Conservation (phyloP, 2,113 vertebrate species). For the Myxocyprinus asiaticus region DNA sequence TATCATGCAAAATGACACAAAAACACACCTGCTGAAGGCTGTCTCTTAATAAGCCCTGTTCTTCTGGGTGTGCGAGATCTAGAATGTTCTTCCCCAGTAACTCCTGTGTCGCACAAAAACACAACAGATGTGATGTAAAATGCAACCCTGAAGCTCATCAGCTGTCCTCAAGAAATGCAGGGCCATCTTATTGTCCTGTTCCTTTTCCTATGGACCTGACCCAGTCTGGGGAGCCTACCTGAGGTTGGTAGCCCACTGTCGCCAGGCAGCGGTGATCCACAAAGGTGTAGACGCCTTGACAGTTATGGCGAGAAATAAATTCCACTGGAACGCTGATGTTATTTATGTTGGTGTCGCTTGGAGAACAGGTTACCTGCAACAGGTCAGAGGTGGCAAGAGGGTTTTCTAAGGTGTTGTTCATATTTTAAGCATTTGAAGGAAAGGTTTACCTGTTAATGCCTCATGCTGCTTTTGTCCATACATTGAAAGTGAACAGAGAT, state of each 20-base stretch:
- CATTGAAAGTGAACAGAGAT: not conserved
- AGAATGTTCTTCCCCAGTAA: constrained; percentile 92
- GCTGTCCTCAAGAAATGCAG: not conserved
- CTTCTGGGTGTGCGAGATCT: constrained; percentile 93
- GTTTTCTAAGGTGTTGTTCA: constrained; percentile 1
- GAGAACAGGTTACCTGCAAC: constrained; percentile 89
- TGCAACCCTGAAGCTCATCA: not conserved
- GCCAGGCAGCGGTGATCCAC: constrained; percentile 92
- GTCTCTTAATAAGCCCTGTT: constrained; percentile 90
- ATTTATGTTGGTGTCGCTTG: constrained; percentile 84
- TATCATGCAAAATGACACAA: not conserved
- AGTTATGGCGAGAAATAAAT: constrained; percentile 95
- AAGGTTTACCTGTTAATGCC: not conserved
- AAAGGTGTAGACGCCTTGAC: constrained; percentile 90
- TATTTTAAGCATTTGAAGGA: not conserved
- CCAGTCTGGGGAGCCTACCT: constrained; percentile 71
- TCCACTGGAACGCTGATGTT: constrained; percentile 87
- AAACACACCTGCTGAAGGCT: constrained; percentile 92
- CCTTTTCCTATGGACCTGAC: too few species aligned
- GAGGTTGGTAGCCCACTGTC: constrained; percentile 90
- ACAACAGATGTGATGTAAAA: not conserved
- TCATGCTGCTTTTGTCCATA: too few species aligned
- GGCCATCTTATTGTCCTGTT: not conserved
- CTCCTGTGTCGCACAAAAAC: constrained; percentile 74
- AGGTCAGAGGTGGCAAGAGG: not conserved